Percentiles rank a stretch among this genome's conserved stretches.
Evolutionary conservation across 2,888 invertebrate genomes (phyloP).

Genomic region (Leucoma salicis): DNA sequence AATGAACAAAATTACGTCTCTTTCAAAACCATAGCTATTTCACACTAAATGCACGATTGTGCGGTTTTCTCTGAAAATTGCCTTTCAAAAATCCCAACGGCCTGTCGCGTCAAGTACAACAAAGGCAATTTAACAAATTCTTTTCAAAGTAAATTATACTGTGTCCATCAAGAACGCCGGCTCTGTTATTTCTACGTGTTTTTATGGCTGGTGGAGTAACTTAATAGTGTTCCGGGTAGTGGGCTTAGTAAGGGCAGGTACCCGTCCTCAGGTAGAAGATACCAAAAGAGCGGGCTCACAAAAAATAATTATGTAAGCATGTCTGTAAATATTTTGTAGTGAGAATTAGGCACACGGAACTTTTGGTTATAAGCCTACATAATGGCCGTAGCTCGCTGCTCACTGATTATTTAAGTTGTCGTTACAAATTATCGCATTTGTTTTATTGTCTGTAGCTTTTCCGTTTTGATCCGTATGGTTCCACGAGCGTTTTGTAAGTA

Average conservation of each 20-base stretch:
- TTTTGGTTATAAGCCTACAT: constrained; percentile 17
- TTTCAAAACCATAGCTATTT: constrained; percentile 18
- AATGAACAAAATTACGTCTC: constrained; percentile 11
- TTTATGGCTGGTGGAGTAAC: constrained; percentile 63
- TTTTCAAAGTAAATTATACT: constrained; percentile 52
- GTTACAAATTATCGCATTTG: constrained; percentile 35
- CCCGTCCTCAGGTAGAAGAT: constrained; percentile 61
- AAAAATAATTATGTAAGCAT: constrained; percentile 47
- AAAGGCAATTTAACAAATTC: constrained; percentile 50
- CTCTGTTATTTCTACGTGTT: constrained; percentile 59
- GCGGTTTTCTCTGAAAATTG: constrained; percentile 23
- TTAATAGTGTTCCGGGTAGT: constrained; percentile 76
- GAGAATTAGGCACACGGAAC: constrained; percentile 38
- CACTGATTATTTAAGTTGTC: constrained; percentile 23
- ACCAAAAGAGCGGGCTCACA: constrained; percentile 46
- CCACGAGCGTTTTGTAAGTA: constrained; percentile 31
- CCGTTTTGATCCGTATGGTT: constrained; percentile 24
- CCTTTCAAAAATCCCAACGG: constrained; percentile 15
- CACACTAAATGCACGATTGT: constrained; percentile 21
- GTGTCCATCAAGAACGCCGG: constrained; percentile 50
- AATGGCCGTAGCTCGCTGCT: constrained; percentile 17
- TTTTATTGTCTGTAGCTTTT: constrained; percentile 38
- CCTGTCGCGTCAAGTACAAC: constrained; percentile 17
- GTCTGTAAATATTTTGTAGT: constrained; percentile 46
- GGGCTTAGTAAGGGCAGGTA: constrained; percentile 65